Percentiles rank a stretch among this genome's conserved stretches.
phyloP scores from a whole-genome alignment of 2,888 invertebrate species.

The Cephus spinipes region DNA sequence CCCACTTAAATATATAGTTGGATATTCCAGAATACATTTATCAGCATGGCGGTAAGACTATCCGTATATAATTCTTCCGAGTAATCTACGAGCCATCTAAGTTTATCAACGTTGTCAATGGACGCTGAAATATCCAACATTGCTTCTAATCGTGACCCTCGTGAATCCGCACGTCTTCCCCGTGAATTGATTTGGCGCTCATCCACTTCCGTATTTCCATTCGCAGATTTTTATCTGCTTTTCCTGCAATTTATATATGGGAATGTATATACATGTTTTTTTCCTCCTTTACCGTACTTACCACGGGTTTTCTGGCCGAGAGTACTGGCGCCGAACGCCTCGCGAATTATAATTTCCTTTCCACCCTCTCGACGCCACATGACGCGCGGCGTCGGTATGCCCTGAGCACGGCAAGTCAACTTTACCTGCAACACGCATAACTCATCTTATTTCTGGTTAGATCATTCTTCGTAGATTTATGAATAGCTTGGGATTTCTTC shows the following conservation, averaged over 20 bases:
- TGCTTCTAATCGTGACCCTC: not conserved
- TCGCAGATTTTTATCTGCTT: not conserved
- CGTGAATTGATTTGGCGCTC: not conserved
- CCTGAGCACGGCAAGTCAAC: slow-evolving; percentile 76
- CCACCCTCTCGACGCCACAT: slow-evolving; percentile 89
- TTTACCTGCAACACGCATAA: slow-evolving; percentile 60
- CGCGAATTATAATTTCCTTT: slow-evolving; percentile 81
- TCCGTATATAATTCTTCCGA: not conserved
- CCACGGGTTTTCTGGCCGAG: slow-evolving; percentile 55
- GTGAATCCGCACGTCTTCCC: not conserved
- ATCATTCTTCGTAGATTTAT: slow-evolving; percentile 72
- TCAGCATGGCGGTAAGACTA: not conserved
- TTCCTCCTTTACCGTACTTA: slow-evolving; percentile 26
- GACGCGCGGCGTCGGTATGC: slow-evolving; percentile 83
- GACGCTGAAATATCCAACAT: not conserved
- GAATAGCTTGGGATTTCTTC: slow-evolving; percentile 46
- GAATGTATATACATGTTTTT: not conserved
- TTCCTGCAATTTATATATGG: not conserved
- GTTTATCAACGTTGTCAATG: not conserved
- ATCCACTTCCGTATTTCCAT: not conserved
- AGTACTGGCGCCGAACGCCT: slow-evolving; percentile 66
- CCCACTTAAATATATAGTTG: not conserved
- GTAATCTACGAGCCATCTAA: not conserved
- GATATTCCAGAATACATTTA: not conserved
- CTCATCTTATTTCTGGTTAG: not conserved